Evolutionary conservation across 1,140 invertebrate species (phyloP).

Genomic region (Saccostrea glomerata): DNA sequence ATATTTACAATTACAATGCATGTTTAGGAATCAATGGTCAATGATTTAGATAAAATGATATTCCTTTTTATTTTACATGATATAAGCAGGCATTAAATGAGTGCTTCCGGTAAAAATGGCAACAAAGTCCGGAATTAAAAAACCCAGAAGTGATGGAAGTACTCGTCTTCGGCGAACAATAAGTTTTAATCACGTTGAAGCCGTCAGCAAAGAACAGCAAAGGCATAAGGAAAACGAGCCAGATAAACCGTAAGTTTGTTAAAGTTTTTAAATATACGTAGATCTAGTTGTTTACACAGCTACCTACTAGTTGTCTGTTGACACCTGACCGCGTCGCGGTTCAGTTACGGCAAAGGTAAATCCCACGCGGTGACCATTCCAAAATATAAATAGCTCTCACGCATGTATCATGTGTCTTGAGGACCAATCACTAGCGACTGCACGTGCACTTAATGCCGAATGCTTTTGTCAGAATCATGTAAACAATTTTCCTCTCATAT

Average conservation of each 20-base stretch:
- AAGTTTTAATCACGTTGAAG: constrained; percentile 92
- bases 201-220: constrained; percentile 89
- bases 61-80: constrained; percentile 25
- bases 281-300: constrained; percentile 6
- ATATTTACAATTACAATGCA: background rate
- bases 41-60: background rate
- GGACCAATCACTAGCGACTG: constrained; percentile 14
- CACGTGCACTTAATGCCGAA: background rate
- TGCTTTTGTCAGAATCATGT: no score
- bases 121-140: constrained; percentile 73
- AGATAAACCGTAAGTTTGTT: constrained; percentile 90
- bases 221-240: constrained; percentile 89
- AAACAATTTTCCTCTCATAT: no score
- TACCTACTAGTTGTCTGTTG: background rate
- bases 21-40: background rate
- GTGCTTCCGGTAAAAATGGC: constrained; percentile 64
- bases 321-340: background rate
- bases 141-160: constrained; percentile 11
- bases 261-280: background rate
- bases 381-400: background rate
- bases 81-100: constrained; percentile 45
- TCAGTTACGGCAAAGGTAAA: background rate
- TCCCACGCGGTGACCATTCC: background rate
- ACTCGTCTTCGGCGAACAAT: constrained; percentile 86
- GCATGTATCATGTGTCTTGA: constrained; percentile 25